phyloP scores from a whole-genome alignment of 2,888 invertebrate species.

The Synanthedon andrenaeformis region DNA sequence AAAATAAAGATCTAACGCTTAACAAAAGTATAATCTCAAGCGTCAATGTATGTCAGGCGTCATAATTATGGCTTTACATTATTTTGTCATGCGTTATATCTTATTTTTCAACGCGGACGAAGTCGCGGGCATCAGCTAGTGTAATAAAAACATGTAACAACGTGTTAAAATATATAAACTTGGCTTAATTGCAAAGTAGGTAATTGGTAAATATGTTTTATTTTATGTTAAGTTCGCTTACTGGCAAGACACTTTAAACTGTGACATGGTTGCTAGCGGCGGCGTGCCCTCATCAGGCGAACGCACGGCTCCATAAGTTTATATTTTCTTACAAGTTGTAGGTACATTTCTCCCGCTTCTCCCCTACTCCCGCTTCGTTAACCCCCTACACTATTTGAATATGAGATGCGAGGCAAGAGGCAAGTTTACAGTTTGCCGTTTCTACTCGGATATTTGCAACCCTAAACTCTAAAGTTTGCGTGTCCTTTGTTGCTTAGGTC shows the following conservation, averaged over 20 bases:
- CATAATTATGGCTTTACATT: no score
- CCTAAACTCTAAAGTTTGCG: slow-evolving; percentile 55
- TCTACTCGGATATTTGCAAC: slow-evolving; percentile 38
- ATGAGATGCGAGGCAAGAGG: slow-evolving; percentile 53
- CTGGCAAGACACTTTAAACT: not conserved
- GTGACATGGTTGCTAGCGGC: slow-evolving; percentile 4
- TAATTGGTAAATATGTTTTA: no score
- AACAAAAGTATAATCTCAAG: no score
- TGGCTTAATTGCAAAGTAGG: no score
- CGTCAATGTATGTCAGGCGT: no score
- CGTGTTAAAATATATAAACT: no score
- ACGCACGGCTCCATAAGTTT: slow-evolving; percentile 13
- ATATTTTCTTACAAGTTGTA: slow-evolving; percentile 42
- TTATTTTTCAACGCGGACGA: no score
- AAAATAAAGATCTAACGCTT: no score
- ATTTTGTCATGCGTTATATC: no score
- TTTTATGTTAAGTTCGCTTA: no score
- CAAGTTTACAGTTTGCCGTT: slow-evolving; percentile 34
- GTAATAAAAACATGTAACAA: no score
- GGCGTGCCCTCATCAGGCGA: slow-evolving; percentile 7
- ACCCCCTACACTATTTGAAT: slow-evolving; percentile 65
- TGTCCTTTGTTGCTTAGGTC: slow-evolving; percentile 13
- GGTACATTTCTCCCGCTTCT: slow-evolving; percentile 2
- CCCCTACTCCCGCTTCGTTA: slow-evolving; percentile 44
- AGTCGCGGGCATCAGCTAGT: no score